Evolutionary conservation across 2,888 invertebrate genomes (phyloP).

Genomic region (Mesorhabditis sp.): DNA sequence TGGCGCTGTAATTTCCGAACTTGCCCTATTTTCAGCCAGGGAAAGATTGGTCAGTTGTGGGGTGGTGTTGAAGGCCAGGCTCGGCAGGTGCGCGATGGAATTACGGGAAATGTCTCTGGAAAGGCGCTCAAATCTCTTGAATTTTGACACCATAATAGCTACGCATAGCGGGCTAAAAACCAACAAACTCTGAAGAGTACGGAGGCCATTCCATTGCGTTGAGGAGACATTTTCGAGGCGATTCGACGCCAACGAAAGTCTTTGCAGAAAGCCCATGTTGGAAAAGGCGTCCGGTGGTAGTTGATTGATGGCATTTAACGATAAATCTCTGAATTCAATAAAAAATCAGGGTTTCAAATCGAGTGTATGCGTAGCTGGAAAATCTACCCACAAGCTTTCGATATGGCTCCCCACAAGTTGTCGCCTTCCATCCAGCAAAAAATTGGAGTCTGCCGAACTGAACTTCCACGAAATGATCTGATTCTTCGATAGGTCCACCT

Average conservation of each 20-base stretch:
- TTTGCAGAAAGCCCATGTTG: too few relatives aligned
- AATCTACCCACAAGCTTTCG: too few relatives aligned
- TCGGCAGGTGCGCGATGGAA: conserved; percentile 21
- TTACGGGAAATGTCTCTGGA: conserved; percentile 38
- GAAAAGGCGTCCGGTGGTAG: too few relatives aligned
- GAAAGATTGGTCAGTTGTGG: conserved; percentile 26
- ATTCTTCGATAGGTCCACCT: too few relatives aligned
- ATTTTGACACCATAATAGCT: too few relatives aligned
- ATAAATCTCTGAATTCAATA: too few relatives aligned
- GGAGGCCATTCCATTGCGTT: not conserved
- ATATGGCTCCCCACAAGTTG: conserved; percentile 20
- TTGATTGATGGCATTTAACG: too few relatives aligned
- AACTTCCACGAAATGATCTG: too few relatives aligned
- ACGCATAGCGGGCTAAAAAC: not conserved
- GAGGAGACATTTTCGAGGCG: not conserved
- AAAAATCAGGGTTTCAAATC: too few relatives aligned
- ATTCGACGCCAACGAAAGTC: too few relatives aligned
- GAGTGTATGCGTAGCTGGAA: too few relatives aligned
- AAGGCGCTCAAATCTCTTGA: not conserved
- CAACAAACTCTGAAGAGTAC: not conserved
- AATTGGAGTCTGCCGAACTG: too few relatives aligned
- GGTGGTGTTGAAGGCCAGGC: conserved; percentile 27
- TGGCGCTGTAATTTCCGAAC: conserved; percentile 1
- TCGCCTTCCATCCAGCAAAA: conserved; percentile 15
- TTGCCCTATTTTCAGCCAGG: conserved; percentile 29